Evolutionary conservation across 2,888 invertebrate genomes (phyloP).

Genomic region (Brachypalpus laphriformis): DNA sequence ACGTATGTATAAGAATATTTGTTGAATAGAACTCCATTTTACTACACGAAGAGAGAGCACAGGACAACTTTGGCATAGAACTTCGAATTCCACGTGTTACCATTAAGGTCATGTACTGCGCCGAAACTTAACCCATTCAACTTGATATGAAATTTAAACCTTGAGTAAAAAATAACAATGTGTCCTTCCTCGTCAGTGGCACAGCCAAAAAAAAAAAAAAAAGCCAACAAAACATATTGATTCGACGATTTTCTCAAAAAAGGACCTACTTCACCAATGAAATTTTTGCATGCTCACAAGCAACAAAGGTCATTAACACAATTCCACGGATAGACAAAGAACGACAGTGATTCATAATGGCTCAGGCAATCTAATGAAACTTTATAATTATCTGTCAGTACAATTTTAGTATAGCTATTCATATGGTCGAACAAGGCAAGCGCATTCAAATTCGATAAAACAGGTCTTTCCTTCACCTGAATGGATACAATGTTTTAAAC

Average conservation of each 20-base stretch:
- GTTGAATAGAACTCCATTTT: constrained; percentile 20
- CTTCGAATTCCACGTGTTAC: constrained; percentile 54
- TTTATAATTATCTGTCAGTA: constrained; percentile 21
- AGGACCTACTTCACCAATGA: not conserved
- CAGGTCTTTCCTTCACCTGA: constrained; percentile 46
- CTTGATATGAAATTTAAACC: constrained; percentile 46
- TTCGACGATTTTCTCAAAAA: constrained; percentile 4
- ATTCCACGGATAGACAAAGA: not conserved
- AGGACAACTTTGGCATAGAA: constrained; percentile 65
- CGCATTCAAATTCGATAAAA: constrained; percentile 25
- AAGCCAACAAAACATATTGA: constrained; percentile 40
- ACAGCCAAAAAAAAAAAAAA: not conserved
- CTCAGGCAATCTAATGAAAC: not conserved
- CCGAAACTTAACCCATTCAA: constrained; percentile 55
- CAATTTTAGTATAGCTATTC: no score
- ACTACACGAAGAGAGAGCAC: not conserved
- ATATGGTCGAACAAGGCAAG: constrained; percentile 5
- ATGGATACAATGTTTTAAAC: constrained; percentile 26
- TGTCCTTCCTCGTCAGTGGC: constrained; percentile 35
- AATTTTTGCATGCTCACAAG: constrained; percentile 3
- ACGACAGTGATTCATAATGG: not conserved
- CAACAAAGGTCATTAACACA: constrained; percentile 49
- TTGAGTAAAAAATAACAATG: constrained; percentile 31
- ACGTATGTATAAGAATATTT: constrained; percentile 22
- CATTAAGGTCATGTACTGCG: constrained; percentile 50